Percentiles rank a stretch among this genome's conserved stretches.
phyloP scores from a whole-genome alignment of 2,113 vertebrate species.

The Ciconia boyciana region DNA sequence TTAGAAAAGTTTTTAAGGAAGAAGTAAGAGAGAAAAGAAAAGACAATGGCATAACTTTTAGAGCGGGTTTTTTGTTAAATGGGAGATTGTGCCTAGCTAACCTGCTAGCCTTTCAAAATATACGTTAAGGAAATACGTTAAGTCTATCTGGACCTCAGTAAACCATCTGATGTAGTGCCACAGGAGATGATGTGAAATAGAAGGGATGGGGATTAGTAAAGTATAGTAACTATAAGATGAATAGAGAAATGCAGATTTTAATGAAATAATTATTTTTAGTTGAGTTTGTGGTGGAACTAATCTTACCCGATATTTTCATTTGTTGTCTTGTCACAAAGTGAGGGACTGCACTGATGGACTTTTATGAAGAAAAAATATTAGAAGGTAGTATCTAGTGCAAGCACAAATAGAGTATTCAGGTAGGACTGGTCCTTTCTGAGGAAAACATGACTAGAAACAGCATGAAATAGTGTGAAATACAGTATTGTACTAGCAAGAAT shows the following conservation, averaged over 20 bases:
- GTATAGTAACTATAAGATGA: neutral
- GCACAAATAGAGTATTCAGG: neutral
- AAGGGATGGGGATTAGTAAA: neutral
- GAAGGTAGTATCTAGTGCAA: neutral
- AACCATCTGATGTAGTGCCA: neutral
- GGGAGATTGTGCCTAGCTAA: neutral
- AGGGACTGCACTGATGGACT: neutral
- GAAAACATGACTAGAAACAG: neutral
- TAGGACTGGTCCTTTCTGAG: neutral
- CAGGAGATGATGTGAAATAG: neutral
- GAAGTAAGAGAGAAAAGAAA: neutral
- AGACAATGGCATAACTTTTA: neutral
- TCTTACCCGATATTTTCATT: neutral
- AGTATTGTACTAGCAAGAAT: neutral
- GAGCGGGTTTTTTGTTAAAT: neutral
- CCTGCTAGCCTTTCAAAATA: neutral
- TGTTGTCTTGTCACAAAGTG: neutral
- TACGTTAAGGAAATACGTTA: rapidly evolving
- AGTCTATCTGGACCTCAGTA: neutral
- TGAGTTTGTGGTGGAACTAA: neutral
- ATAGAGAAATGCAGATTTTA: neutral
- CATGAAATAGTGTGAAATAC: neutral
- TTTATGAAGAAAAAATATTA: neutral
- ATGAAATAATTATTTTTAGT: neutral
- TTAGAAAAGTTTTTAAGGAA: neutral